phyloP scores from a whole-genome alignment of 2,888 invertebrate genomes.

The Fragum fragum region DNA sequence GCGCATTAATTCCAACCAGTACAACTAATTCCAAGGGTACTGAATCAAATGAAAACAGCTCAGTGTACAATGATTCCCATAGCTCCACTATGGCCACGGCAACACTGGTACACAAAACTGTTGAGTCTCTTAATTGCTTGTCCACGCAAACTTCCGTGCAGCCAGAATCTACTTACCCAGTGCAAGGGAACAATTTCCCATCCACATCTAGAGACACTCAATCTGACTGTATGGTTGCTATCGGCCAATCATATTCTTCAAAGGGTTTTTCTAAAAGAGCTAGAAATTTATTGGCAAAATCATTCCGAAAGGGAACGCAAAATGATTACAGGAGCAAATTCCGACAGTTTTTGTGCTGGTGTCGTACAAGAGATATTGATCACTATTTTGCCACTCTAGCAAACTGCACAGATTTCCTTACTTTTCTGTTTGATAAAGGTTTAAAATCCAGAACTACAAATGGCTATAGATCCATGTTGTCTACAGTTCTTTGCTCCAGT shows the following conservation, averaged over 20 bases:
- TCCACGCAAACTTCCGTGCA: conserved; percentile 42
- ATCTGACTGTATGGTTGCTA: conserved; percentile 37
- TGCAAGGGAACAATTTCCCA: conserved; percentile 36
- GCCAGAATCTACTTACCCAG: conserved; percentile 37
- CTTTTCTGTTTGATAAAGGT: conserved; percentile 32
- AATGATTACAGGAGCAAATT: conserved; percentile 36
- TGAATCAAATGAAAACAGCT: conserved; percentile 35
- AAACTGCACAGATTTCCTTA: conserved; percentile 31
- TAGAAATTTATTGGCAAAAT: conserved; percentile 37
- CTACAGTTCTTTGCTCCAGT: conserved; percentile 31
- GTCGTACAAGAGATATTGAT: conserved; percentile 51
- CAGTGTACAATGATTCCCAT: conserved; percentile 50
- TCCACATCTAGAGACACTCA: conserved; percentile 33
- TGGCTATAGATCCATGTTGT: conserved; percentile 39
- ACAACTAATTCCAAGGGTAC: conserved; percentile 36
- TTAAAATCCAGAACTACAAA: conserved; percentile 31
- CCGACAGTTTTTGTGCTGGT: conserved; percentile 49
- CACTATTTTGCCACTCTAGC: conserved; percentile 42
- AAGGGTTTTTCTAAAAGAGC: conserved; percentile 35
- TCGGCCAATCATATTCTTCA: conserved; percentile 39
- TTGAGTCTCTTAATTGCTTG: conserved; percentile 36
- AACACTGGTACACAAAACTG: conserved; percentile 37
- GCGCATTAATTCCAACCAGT: conserved; percentile 48
- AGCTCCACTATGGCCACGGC: conserved; percentile 45
- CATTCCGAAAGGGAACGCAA: conserved; percentile 33